Evolutionary conservation across 1,140 invertebrate genomes (phyloP).

Genomic region (Drosophila kohkoa): DNA sequence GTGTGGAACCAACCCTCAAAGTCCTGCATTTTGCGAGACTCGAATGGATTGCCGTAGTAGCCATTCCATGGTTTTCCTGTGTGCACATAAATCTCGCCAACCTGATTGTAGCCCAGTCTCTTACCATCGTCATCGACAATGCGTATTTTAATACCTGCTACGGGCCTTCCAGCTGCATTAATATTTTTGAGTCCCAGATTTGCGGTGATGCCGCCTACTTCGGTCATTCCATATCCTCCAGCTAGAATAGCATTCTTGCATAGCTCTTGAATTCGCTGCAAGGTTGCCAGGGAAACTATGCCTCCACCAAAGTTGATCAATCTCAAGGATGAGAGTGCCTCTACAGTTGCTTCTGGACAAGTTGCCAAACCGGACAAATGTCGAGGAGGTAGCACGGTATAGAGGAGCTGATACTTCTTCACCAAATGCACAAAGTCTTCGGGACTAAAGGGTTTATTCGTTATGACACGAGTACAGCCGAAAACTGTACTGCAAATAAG

Average conservation of each 20-base stretch:
- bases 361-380: slow-evolving; percentile 53
- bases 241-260: slow-evolving; percentile 57
- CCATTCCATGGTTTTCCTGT: slow-evolving; percentile 74
- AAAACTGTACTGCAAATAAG: slow-evolving; percentile 54
- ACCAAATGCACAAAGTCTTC: slow-evolving; percentile 65
- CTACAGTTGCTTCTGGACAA: slow-evolving; percentile 51
- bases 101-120: slow-evolving; percentile 67
- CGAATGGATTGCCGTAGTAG: slow-evolving; percentile 86
- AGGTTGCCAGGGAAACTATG: slow-evolving; percentile 31
- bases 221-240: slow-evolving; percentile 67
- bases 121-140: slow-evolving; percentile 76
- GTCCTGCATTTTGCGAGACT: slow-evolving; percentile 86
- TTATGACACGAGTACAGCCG: slow-evolving; percentile 69
- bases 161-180: slow-evolving; percentile 56
- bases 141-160: slow-evolving; percentile 56
- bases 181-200: slow-evolving; percentile 61
- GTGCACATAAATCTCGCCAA: slow-evolving; percentile 84
- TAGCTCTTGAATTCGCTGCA: slow-evolving; percentile 57
- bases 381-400: slow-evolving; percentile 53
- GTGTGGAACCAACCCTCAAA: slow-evolving; percentile 90
- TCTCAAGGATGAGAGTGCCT: slow-evolving; percentile 53
- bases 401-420: slow-evolving; percentile 76
- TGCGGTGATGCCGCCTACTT: slow-evolving; percentile 56
- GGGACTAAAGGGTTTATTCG: slow-evolving; percentile 57
- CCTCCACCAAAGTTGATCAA: slow-evolving; percentile 64